Evolutionary conservation across 2,113 vertebrate species (phyloP), one percentile per base, ranked within the genome.

Genomic region (Grammatotria lemairii): DNA sequence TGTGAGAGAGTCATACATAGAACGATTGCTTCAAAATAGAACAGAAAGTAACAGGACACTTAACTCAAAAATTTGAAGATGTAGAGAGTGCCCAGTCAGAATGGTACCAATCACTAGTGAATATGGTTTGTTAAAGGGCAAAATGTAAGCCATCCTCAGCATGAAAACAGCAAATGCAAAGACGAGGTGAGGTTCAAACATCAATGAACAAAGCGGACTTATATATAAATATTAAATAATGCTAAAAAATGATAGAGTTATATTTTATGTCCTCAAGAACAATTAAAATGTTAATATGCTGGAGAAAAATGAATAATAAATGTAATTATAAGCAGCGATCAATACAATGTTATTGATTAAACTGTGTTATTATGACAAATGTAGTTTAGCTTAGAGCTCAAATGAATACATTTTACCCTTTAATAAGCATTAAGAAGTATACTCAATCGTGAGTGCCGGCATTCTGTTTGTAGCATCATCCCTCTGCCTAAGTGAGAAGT

Each of bases 401-500:
- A 33, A 78, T 33, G 3, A 19, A 31, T 78, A n/a, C 0, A 0
- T 78, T 78, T 78, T 78, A 8, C 26, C 73, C 73, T 78, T 51
- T 51, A 78, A 9, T 51, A 78, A 51, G 26, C 10, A 51, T 78
- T 78, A 78, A 33, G 73, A 51, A 33, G 73, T 33, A 28, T 33
- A n/a, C 6, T 78, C 26, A 78, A 3, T 51, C 7, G 73, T 51
- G 73, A 78, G 26, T 51, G 78, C 60, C 16, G n/a, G 21, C 4
- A 51, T 78, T 87, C 13, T 63, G 2, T 75, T 63, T 17, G 9
- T 47, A 68, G 87, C 86, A 58, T 90, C 92, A 84, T 88, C 85
- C 79, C 21, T 90, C 82, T 87, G 85, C 63, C 78, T 91, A 85
- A 90, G 88, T 87, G 89, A 49, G 85, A 93, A 80, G 68, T 88